Evolutionary conservation across 2,888 invertebrate species (phyloP).

Genomic region (Zygaena filipendulae): DNA sequence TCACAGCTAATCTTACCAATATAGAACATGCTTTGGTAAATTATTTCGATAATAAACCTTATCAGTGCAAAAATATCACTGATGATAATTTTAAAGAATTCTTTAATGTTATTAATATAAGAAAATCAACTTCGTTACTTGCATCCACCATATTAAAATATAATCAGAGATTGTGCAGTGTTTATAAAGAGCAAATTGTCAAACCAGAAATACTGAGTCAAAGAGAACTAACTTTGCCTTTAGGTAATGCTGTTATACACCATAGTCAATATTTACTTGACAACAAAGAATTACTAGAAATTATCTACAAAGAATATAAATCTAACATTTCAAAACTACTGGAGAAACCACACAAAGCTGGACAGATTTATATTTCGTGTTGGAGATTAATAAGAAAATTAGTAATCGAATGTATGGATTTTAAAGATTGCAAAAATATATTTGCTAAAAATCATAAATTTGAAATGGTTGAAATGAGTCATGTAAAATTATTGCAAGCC

Average conservation of each 20-base stretch:
- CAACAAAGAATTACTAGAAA: slow-evolving; percentile 50
- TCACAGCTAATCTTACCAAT: slow-evolving; percentile 51
- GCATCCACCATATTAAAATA: slow-evolving; percentile 68
- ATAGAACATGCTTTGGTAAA: slow-evolving; percentile 65
- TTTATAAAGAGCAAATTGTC: slow-evolving; percentile 51
- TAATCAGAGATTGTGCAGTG: slow-evolving; percentile 50
- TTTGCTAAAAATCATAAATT: slow-evolving; percentile 72
- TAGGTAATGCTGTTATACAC: slow-evolving; percentile 60
- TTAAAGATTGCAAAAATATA: slow-evolving; percentile 64
- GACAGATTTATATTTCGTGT: slow-evolving; percentile 72
- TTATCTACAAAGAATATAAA: slow-evolving; percentile 70
- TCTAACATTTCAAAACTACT: slow-evolving; percentile 71
- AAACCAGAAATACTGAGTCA: slow-evolving; percentile 59
- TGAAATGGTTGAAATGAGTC: slow-evolving; percentile 69
- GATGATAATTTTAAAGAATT: slow-evolving; percentile 64
- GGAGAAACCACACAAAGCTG: slow-evolving; percentile 77
- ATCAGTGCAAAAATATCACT: slow-evolving; percentile 58
- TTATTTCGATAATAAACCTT: slow-evolving; percentile 72
- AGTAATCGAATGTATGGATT: slow-evolving; percentile 69
- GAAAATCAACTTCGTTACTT: slow-evolving; percentile 68
- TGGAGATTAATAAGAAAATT: slow-evolving; percentile 68
- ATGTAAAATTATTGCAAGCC: slow-evolving; percentile 62
- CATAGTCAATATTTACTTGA: slow-evolving; percentile 44
- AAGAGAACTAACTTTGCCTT: slow-evolving; percentile 72
- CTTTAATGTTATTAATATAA: slow-evolving; percentile 55